Conservation (phyloP, 2,113 vertebrate genomes). For the Rallus limicola region DNA sequence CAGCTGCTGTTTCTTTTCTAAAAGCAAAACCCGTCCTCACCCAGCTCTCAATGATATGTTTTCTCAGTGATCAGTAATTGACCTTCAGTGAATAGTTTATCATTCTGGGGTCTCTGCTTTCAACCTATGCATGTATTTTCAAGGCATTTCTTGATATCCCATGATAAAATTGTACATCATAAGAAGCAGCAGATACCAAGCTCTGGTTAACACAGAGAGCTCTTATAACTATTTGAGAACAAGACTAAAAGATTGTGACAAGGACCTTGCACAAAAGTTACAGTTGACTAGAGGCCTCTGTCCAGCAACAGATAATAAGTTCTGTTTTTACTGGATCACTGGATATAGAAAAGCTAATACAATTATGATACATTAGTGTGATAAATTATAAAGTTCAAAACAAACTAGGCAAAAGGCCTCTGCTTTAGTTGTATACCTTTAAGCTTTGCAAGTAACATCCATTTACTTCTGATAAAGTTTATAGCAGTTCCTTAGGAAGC, state of each 20-base stretch:
- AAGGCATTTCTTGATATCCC: not conserved
- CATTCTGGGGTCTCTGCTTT: not conserved
- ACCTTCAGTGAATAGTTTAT: not conserved
- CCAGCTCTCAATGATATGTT: not conserved
- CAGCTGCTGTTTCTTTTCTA: not conserved
- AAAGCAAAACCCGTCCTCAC: not conserved
- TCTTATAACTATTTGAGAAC: not conserved
- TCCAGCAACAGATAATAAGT: not conserved
- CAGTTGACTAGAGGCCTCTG: not conserved
- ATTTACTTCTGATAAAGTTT: not conserved
- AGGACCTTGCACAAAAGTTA: not conserved
- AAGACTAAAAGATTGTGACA: not conserved
- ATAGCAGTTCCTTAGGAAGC: not conserved
- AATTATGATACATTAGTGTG: not conserved
- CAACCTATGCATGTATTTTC: not conserved
- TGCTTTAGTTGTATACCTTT: not conserved
- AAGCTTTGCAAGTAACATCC: not conserved
- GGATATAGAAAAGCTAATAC: not conserved
- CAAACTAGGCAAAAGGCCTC: not conserved
- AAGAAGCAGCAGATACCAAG: not conserved
- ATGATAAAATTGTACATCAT: not conserved
- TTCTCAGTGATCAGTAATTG: not conserved
- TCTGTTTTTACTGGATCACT: not conserved
- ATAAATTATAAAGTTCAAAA: not conserved
- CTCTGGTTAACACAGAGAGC: not conserved